Conservation (phyloP, 2,113 vertebrate genomes). For the Grallaria varia region DNA sequence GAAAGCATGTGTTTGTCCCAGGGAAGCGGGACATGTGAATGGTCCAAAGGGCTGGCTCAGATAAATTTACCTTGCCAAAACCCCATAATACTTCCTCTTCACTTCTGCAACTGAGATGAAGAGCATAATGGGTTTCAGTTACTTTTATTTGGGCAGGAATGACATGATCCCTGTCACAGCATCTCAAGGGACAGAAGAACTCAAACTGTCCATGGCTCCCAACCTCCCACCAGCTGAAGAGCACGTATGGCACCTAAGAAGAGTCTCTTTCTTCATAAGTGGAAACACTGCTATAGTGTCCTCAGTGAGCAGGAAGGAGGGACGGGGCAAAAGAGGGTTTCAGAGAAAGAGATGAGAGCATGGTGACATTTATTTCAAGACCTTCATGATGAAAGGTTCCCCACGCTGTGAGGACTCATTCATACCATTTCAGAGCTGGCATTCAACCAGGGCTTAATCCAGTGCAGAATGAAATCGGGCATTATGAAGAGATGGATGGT, state of each 20-base stretch:
- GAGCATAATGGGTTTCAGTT: slow-evolving; percentile 23
- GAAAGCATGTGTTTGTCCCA: background rate
- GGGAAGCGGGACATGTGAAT: background rate
- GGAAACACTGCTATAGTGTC: slow-evolving; percentile 48
- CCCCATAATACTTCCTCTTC: background rate
- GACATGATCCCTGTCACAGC: slow-evolving; percentile 25
- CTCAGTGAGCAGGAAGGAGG: slow-evolving; percentile 34
- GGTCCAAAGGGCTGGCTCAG: background rate
- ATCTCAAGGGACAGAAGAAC: background rate
- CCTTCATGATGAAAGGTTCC: slow-evolving; percentile 54
- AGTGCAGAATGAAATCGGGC: slow-evolving; percentile 33
- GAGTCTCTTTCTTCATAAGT: slow-evolving; percentile 41
- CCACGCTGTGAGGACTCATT: slow-evolving; percentile 49
- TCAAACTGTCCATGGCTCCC: background rate
- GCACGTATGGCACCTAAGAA: slow-evolving; percentile 7
- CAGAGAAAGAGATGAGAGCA: slow-evolving; percentile 61
- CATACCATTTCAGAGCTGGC: slow-evolving; percentile 58
- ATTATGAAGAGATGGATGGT: slow-evolving; percentile 64
- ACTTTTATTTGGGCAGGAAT: background rate
- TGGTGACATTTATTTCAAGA: slow-evolving; percentile 66
- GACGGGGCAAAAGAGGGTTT: slow-evolving; percentile 21
- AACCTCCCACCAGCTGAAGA: background rate
- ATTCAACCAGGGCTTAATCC: slow-evolving; percentile 29
- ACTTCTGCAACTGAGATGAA: background rate
- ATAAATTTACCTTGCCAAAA: background rate